Evolutionary conservation across 2,797 vertebrate species (phyloP), one percentile per base, ranked within the genome.

Genomic region (Glyptemys insculpta): DNA sequence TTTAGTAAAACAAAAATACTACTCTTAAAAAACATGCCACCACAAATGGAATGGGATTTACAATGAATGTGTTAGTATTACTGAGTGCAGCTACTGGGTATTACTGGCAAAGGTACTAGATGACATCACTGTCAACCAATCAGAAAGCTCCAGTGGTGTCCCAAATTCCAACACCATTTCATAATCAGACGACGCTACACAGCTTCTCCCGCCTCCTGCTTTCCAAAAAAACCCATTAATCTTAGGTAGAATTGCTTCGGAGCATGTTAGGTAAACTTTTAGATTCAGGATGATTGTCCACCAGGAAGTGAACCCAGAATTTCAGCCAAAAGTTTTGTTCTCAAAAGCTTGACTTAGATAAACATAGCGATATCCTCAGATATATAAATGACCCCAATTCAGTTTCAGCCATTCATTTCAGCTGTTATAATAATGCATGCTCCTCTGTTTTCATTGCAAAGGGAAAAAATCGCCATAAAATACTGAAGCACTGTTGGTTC

Each of bases 111-210:
- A 91, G 87, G 84, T 88, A 74, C 72, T 79, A 81, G 54, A 85
- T 94, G 91, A 93, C 92, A 87, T 94, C 90, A 95, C 53, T 19
- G 19, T 44, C 52, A 94, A 8, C 91, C 88, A 96, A 62, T 85
- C 6, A 0, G 15, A 82, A 81, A 65, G 18, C 79, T 83, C 50
- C 0, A 1, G 50, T 44, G 37, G 50, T 81, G 72, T 90, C 85
- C 83, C 93, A 81, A 3, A 95, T 95, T 95, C 96, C 94, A 91
- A 15, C 93, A 76, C 84, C 83, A 37, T 93, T 92, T 53, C 92
- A 92, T 92, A 91, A 95, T 57, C 74, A 15, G 80, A 87, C 25
- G 23, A 81, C 0, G 0, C 74, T 47, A 79, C 78, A 81, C 88
- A 3, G 27, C 53, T 81, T n/a, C 90, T 92, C 49, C 9, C 85